Conservation (phyloP, 2,113 vertebrate genomes). For the Sterrhoptilus dennistouni region DNA sequence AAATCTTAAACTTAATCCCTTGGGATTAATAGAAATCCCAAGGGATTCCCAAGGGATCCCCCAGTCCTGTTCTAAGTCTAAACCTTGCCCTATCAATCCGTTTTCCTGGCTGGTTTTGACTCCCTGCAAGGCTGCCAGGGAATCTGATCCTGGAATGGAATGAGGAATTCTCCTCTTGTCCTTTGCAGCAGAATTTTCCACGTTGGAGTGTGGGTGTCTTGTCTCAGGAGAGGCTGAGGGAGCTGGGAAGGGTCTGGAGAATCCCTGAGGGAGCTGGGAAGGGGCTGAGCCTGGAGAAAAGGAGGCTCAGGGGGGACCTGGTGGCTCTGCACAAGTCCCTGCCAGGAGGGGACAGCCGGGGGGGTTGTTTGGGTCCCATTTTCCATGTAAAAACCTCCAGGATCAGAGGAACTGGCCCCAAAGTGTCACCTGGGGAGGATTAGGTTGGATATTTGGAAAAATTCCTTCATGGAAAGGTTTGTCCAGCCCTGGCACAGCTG, state of each 20-base stretch:
- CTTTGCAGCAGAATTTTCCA: rapidly evolving
- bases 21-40: too few species aligned
- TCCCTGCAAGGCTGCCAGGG: neutral
- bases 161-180: neutral
- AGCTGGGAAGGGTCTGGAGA: neutral
- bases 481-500: too few species aligned
- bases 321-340: neutral
- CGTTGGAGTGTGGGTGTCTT: neutral
- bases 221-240: rapidly evolving
- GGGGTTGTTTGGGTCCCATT: neutral
- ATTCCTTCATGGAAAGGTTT: neutral
- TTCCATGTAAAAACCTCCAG: neutral
- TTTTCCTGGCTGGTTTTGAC: neutral
- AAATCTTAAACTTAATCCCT: too few species aligned
- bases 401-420: neutral
- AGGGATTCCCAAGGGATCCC: too few species aligned
- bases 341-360: neutral
- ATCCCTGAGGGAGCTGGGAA: neutral
- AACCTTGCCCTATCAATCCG: rapidly evolving
- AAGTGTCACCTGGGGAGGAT: rapidly evolving
- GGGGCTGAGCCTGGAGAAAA: neutral
- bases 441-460: neutral
- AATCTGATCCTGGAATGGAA: neutral
- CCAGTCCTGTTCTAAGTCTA: neutral
- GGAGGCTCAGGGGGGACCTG: neutral